These are phyloP conservation scores for Clinocottus analis DNA, from an alignment of 2,113 vertebrate genomes.

Conservation along the genomic window DNA sequence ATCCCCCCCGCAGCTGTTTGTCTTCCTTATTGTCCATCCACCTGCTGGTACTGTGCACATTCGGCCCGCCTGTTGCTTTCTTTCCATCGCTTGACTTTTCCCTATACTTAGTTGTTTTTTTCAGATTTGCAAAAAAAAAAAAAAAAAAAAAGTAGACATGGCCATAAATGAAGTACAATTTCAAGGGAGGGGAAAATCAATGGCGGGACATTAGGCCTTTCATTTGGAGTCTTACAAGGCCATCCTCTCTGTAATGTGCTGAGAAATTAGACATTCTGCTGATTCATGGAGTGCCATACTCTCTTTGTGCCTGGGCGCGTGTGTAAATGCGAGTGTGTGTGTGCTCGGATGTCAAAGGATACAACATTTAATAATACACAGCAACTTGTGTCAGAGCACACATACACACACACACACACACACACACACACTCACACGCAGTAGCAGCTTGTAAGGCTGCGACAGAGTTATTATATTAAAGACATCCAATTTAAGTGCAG, in stretches of 20 bases:
- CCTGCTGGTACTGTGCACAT: slow-evolving; percentile 37
- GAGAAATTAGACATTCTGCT: slow-evolving; percentile 75
- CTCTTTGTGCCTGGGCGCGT: background rate
- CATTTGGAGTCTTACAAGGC: slow-evolving; percentile 77
- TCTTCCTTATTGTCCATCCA: slow-evolving; percentile 53
- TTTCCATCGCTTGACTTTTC: slow-evolving; percentile 5
- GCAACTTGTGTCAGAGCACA: slow-evolving; percentile 36
- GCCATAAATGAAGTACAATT: slow-evolving; percentile 82
- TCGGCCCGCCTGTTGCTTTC: slow-evolving; percentile 49
- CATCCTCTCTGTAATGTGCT: slow-evolving; percentile 70
- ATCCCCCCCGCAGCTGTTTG: slow-evolving; percentile 50
- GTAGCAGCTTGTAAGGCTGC: background rate
- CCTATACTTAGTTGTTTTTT: slow-evolving; percentile 21
- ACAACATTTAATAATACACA: slow-evolving; percentile 44
- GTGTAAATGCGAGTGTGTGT: background rate
- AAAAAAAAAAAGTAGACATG: slow-evolving; percentile 36
- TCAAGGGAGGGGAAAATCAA: slow-evolving; percentile 79
- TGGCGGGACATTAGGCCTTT: slow-evolving; percentile 78
- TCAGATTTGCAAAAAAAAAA: slow-evolving; percentile 13
- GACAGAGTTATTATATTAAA: slow-evolving; percentile 47
- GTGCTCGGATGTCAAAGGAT: slow-evolving; percentile 29
- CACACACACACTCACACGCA: slow-evolving; percentile 21
- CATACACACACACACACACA: slow-evolving; percentile 17
- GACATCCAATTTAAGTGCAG: slow-evolving; percentile 43
- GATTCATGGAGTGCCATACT: slow-evolving; percentile 67